phyloP scores from a whole-genome alignment of 1,140 invertebrate species.

The Dreissena polymorpha region DNA sequence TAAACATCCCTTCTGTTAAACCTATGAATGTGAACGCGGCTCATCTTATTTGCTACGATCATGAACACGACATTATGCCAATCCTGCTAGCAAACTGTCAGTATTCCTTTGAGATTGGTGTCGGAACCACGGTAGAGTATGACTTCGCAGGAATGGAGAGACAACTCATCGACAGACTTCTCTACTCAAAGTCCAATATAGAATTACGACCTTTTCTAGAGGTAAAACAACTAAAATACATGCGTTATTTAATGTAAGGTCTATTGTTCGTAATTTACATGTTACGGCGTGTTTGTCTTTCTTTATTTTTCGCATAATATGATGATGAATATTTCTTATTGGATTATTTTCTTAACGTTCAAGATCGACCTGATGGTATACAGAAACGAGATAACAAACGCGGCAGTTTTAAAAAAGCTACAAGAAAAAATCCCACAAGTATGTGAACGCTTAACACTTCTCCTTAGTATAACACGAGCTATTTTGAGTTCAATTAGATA shows the following conservation, averaged over 20 bases:
- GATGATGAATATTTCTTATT: too few species aligned
- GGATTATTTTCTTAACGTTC: background rate
- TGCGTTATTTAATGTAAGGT: too few species aligned
- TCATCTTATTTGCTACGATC: slow-evolving; percentile 64
- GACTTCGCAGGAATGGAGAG: slow-evolving; percentile 62
- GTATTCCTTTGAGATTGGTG: slow-evolving; percentile 58
- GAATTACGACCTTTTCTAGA: slow-evolving; percentile 14
- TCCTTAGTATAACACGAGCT: too few species aligned
- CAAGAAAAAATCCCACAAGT: slow-evolving; percentile 52
- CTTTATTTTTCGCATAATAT: too few species aligned
- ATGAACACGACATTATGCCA: slow-evolving; percentile 63
- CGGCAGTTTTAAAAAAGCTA: slow-evolving; percentile 19
- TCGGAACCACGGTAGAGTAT: slow-evolving; percentile 57
- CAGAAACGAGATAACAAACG: slow-evolving; percentile 13
- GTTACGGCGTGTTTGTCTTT: too few species aligned
- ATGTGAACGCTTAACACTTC: background rate
- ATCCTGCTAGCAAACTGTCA: slow-evolving; percentile 68
- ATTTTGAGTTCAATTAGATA: too few species aligned
- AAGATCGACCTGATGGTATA: slow-evolving; percentile 32
- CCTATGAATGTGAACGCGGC: slow-evolving; percentile 34
- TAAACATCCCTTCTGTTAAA: background rate
- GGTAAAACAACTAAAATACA: background rate
- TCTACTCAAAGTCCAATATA: slow-evolving; percentile 59
- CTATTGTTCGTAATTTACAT: too few species aligned
- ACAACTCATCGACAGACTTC: slow-evolving; percentile 60